Evolutionary conservation across 2,113 vertebrate species (phyloP).

Genomic region (Ciconia stormi): DNA sequence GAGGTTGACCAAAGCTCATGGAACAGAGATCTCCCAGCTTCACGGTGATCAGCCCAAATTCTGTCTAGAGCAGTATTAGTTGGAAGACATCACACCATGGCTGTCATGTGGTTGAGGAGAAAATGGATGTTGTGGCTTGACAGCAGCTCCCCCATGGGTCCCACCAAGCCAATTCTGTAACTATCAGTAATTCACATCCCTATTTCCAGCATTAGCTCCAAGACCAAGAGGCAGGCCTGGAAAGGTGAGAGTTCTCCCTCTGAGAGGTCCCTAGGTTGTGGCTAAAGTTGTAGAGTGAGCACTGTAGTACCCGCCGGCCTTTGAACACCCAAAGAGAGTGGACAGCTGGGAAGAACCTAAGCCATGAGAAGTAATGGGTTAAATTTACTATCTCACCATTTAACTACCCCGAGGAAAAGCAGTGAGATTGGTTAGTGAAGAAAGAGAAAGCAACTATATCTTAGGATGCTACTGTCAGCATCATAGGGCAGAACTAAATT

Average conservation of each 20-base stretch:
- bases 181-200: background rate
- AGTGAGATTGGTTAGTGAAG: background rate
- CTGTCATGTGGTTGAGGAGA: background rate
- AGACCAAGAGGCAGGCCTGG: background rate
- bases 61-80: background rate
- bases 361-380: background rate
- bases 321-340: background rate
- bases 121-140: background rate
- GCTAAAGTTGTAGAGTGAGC: background rate
- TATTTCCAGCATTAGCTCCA: background rate
- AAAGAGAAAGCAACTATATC: background rate
- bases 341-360: background rate
- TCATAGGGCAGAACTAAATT: background rate
- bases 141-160: background rate
- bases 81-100: background rate
- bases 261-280: background rate
- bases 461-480: background rate
- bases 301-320: background rate
- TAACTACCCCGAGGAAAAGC: background rate
- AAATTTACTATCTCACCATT: background rate
- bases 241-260: background rate
- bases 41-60: background rate
- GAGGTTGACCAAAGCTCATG: background rate
- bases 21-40: background rate
- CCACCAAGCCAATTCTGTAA: background rate